Percentiles rank a stretch among this genome's conserved stretches.
Conservation (phyloP, 1,140 invertebrate genomes). For the Zaprionus inermis region DNA sequence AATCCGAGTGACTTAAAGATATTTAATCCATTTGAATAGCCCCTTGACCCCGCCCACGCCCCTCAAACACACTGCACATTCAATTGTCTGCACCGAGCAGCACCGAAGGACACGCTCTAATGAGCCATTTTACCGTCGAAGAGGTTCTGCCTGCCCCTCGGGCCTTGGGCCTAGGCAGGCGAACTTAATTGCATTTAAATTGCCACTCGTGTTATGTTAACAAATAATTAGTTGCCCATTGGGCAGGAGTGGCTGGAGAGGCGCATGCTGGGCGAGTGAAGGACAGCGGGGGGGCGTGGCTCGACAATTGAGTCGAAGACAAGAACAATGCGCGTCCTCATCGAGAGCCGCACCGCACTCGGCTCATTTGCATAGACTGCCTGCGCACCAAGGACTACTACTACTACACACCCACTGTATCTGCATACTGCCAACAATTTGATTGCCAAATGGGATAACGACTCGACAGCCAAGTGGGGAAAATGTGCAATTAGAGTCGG, state of each 20-base stretch:
- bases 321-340: slow-evolving; percentile 48
- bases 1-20: slow-evolving; percentile 10
- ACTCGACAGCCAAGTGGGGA: slow-evolving; percentile 19
- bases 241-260: slow-evolving; percentile 42
- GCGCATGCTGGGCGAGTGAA: slow-evolving; percentile 6
- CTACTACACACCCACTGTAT: neutral
- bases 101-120: slow-evolving; percentile 53
- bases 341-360: slow-evolving; percentile 43
- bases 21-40: slow-evolving; percentile 37
- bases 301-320: slow-evolving; percentile 50
- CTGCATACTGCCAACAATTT: neutral
- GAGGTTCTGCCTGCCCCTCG: neutral
- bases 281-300: slow-evolving; percentile 34
- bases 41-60: neutral
- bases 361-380: slow-evolving; percentile 70
- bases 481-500: slow-evolving; percentile 33
- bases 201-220: slow-evolving; percentile 81
- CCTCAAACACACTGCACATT: slow-evolving; percentile 35
- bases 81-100: slow-evolving; percentile 35
- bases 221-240: slow-evolving; percentile 79
- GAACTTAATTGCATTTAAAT: slow-evolving; percentile 80
- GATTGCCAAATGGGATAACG: slow-evolving; percentile 12
- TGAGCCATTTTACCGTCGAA: slow-evolving; percentile 47
- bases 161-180: slow-evolving; percentile 29
- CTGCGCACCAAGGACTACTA: slow-evolving; percentile 1